Percentiles rank a stretch among this genome's conserved stretches.
phyloP scores from a whole-genome alignment of 2,113 vertebrate genomes.

The Nannobrachium achirus region DNA sequence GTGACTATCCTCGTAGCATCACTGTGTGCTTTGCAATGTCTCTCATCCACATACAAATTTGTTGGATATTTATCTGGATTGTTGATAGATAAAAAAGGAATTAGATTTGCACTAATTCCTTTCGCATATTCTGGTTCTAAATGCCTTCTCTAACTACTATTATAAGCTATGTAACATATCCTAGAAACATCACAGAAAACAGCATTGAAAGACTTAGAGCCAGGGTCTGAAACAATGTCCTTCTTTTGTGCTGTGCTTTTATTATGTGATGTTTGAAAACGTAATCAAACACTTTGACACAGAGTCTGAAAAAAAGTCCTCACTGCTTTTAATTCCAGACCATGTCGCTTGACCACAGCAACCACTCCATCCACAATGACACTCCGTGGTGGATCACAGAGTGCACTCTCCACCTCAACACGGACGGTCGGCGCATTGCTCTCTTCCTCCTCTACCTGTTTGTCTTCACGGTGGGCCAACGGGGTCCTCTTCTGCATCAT shows the following conservation, averaged over 20 bases:
- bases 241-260: conserved; percentile 8
- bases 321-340: conserved; percentile 50
- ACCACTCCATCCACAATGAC: conserved; percentile 67
- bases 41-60: too few species aligned
- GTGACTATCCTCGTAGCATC: too few species aligned
- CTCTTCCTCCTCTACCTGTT: conserved; percentile 90
- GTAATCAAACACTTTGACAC: conserved; percentile 27
- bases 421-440: conserved; percentile 75
- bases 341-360: conserved; percentile 68
- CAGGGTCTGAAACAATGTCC: too few species aligned
- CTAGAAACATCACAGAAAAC: background rate
- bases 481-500: conserved; percentile 89
- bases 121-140: background rate
- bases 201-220: too few species aligned
- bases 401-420: conserved; percentile 80
- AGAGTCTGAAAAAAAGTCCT: conserved; percentile 37
- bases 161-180: conserved; percentile 4
- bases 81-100: too few species aligned
- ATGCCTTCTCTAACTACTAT: too few species aligned
- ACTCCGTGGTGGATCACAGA: conserved; percentile 79
- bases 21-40: too few species aligned
- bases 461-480: conserved; percentile 87
- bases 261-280: background rate
- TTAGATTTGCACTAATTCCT: background rate
- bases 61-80: too few species aligned